phyloP scores from a whole-genome alignment of 2,797 vertebrate species.

The Phoebastria nigripes region DNA sequence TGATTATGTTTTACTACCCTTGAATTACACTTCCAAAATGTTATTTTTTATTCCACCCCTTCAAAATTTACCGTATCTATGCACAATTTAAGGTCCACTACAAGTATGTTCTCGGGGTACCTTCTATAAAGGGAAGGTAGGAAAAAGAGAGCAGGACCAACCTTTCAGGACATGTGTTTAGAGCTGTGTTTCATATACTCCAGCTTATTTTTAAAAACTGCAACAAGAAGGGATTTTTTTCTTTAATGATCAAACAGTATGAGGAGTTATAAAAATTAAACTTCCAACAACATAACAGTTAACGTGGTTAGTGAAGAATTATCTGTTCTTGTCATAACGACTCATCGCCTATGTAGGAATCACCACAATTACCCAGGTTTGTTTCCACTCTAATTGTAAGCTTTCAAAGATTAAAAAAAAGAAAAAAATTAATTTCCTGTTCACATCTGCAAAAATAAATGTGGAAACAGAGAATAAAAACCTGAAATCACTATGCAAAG shows the following conservation, averaged over 20 bases:
- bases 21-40: background rate
- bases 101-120: background rate
- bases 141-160: background rate
- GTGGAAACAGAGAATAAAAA: background rate
- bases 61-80: background rate
- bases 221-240: background rate
- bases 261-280: background rate
- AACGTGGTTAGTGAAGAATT: background rate
- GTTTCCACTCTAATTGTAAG: background rate
- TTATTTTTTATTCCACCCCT: background rate
- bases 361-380: background rate
- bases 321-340: background rate
- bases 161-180: background rate
- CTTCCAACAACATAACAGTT: background rate
- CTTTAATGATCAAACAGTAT: background rate
- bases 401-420: background rate
- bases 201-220: background rate
- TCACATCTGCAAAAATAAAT: background rate
- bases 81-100: background rate
- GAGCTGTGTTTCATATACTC: background rate
- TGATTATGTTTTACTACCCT: slow-evolving; percentile 9
- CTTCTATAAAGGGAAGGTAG: background rate
- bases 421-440: background rate
- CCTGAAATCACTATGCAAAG: background rate
- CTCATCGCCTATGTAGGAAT: background rate